These are phyloP conservation scores for Misgurnus anguillicaudatus DNA, from an alignment of 2,113 vertebrate species.

Conservation along the genomic window DNA sequence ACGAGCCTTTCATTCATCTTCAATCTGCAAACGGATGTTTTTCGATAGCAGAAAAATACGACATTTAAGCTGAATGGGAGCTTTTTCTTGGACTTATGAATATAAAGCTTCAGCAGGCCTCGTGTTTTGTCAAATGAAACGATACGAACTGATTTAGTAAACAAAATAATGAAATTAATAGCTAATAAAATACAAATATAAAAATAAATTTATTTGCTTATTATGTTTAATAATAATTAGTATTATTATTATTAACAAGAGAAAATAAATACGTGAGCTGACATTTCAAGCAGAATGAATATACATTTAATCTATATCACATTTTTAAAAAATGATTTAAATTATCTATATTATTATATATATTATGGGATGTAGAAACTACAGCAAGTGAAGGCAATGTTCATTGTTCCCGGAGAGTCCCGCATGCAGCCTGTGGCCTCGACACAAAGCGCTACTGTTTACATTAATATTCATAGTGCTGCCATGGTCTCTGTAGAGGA, in stretches of 20 bases:
- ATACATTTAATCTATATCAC: too few species aligned
- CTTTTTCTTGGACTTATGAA: not conserved
- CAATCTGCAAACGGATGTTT: too few species aligned
- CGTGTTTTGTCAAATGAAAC: not conserved
- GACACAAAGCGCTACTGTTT: conserved; percentile 82
- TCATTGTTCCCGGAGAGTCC: conserved; percentile 78
- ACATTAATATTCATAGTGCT: conserved; percentile 86
- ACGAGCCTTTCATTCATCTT: not conserved
- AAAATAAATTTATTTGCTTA: too few species aligned
- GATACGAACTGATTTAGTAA: not conserved
- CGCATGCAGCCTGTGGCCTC: conserved; percentile 70
- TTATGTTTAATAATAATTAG: too few species aligned
- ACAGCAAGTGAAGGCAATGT: conserved; percentile 59
- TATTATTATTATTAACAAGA: too few species aligned
- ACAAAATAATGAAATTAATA: not conserved
- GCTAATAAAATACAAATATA: too few species aligned
- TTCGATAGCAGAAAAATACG: too few species aligned
- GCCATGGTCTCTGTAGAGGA: conserved; percentile 77
- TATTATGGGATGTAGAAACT: conserved; percentile 46
- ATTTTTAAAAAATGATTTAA: too few species aligned
- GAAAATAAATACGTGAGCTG: too few species aligned
- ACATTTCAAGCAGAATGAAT: too few species aligned
- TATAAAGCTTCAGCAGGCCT: not conserved
- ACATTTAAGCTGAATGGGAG: too few species aligned
- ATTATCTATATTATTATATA: conserved; percentile 18